Percentiles rank a stretch among this genome's conserved stretches.
Conservation (phyloP, 2,797 vertebrate species). For the Amblyopsis hoosieri region DNA sequence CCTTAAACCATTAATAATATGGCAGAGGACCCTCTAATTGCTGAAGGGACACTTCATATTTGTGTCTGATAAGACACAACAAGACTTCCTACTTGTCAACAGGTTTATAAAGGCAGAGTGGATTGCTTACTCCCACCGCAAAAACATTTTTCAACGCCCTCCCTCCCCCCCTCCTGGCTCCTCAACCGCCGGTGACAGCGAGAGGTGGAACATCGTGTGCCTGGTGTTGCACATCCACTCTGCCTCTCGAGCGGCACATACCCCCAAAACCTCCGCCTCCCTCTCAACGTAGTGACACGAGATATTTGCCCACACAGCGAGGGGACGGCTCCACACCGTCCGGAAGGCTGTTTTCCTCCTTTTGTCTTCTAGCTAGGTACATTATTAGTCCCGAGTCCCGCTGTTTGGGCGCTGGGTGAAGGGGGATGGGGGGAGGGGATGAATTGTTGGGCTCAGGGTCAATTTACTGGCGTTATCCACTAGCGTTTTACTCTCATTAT, state of each 20-base stretch:
- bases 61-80: constrained; percentile 59
- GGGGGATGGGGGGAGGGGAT: constrained; percentile 10
- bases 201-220: constrained; percentile 27
- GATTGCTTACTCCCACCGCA: too few species aligned
- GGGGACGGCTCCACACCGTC: constrained; percentile 20
- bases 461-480: constrained; percentile 62
- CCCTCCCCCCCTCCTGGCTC: not conserved
- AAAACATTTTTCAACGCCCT: constrained; percentile 10
- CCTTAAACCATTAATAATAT: too few species aligned
- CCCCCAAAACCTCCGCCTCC: constrained; percentile 16
- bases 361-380: constrained; percentile 20
- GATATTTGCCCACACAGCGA: constrained; percentile 36
- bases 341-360: constrained; percentile 31
- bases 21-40: not conserved
- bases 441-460: constrained; percentile 45
- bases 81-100: constrained; percentile 17
- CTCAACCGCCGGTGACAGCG: constrained; percentile 24
- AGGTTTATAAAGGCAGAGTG: too few species aligned
- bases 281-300: constrained; percentile 16
- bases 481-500: constrained; percentile 69
- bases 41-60: constrained; percentile 42
- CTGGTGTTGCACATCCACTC: constrained; percentile 8
- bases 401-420: constrained; percentile 11
- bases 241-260: constrained; percentile 9
- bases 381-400: constrained; percentile 41